Percentiles rank a stretch among this genome's conserved stretches.
These are phyloP conservation scores for Andrena fulva DNA, from an alignment of 2,888 invertebrate genomes.

Conservation along the genomic window DNA sequence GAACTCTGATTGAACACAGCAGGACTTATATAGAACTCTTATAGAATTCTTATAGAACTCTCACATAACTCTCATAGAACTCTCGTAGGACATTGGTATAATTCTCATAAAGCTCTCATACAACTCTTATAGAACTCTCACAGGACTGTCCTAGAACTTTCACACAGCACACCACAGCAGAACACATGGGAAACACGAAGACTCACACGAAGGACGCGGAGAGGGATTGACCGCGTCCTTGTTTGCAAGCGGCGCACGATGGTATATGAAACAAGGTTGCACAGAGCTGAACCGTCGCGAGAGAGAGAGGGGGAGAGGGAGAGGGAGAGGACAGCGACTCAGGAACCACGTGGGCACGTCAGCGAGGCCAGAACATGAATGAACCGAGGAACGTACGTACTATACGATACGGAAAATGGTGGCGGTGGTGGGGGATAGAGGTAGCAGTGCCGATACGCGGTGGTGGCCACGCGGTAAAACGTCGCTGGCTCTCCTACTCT, in stretches of 20 bases:
- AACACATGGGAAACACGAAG: constrained; percentile 3
- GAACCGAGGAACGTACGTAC: constrained; percentile 73
- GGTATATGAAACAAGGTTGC: constrained; percentile 59
- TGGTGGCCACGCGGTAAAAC: constrained; percentile 69
- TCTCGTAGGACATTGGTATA: too few relatives aligned
- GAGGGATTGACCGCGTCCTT: constrained; percentile 42
- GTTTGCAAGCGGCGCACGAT: constrained; percentile 46
- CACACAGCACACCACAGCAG: neutral
- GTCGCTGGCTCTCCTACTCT: constrained; percentile 70
- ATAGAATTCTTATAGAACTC: too few relatives aligned
- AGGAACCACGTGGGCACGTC: constrained; percentile 73
- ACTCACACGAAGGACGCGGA: constrained; percentile 14
- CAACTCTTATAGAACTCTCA: too few relatives aligned
- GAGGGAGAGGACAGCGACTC: constrained; percentile 68
- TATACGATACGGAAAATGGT: constrained; percentile 76
- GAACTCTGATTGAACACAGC: too few relatives aligned
- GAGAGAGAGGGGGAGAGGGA: constrained; percentile 39
- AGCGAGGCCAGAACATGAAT: constrained; percentile 73
- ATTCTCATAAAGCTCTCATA: too few relatives aligned
- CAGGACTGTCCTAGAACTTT: too few relatives aligned
- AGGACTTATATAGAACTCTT: too few relatives aligned
- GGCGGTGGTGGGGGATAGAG: constrained; percentile 73
- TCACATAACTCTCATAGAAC: too few relatives aligned
- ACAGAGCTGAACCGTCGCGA: constrained; percentile 42
- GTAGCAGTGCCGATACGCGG: constrained; percentile 71